phyloP scores from a whole-genome alignment of 1,140 invertebrate species.

The Ctenoplectra terminalis region DNA sequence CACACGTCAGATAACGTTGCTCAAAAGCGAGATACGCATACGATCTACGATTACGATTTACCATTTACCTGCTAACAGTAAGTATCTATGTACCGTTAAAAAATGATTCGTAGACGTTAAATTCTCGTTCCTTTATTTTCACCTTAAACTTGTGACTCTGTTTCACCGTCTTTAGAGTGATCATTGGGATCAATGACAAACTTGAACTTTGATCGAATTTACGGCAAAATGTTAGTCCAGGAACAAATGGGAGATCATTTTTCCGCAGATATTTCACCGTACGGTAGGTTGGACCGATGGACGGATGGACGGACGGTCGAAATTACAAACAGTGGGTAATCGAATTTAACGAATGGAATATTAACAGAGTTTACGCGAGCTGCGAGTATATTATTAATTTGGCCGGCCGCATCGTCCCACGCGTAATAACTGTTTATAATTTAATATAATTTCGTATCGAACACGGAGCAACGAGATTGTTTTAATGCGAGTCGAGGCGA shows the following conservation, averaged over 20 bases:
- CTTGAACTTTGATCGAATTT: too few relatives aligned
- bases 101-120: neutral
- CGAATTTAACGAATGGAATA: conserved; percentile 51
- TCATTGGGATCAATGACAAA: too few relatives aligned
- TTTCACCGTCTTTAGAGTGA: too few relatives aligned
- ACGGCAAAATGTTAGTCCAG: too few relatives aligned
- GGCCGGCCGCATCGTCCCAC: neutral
- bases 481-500: conserved; percentile 50
- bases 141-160: too few relatives aligned
- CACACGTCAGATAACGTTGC: neutral
- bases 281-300: neutral
- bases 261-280: too few relatives aligned
- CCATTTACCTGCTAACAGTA: neutral
- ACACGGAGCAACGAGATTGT: conserved; percentile 29
- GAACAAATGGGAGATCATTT: too few relatives aligned
- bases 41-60: neutral
- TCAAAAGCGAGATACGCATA: neutral
- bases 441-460: conserved; percentile 36
- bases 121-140: too few relatives aligned
- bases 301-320: fast-evolving
- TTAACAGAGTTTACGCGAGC: conserved; percentile 53
- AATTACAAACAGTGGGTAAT: conserved; percentile 1
- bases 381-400: conserved; percentile 54
- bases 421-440: conserved; percentile 61
- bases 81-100: neutral